Evolutionary conservation across 2,888 invertebrate genomes (phyloP), one percentile per base, ranked within the genome.

Genomic region (Microplitis deprimator): DNA sequence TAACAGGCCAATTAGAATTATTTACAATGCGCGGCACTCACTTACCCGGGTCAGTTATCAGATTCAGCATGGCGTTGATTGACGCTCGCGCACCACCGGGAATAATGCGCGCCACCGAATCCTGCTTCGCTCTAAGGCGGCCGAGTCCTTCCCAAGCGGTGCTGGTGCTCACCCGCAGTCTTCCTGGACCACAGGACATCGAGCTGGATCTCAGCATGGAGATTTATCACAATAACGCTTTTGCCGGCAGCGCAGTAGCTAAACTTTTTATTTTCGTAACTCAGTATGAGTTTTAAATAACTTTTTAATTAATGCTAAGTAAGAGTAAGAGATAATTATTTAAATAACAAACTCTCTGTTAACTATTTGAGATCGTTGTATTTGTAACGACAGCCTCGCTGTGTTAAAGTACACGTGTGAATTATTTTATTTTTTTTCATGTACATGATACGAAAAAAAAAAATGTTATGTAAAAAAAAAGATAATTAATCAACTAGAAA

Each of bases 141-240:
- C 89, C 90, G 4, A 81, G 84, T 7, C 91, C 92, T 10, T 93
- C 95, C 81, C 94, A 95, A 87, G 96, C 95, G 0, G 93, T 95
- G 3, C 92, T 97, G n/a, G 93, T 94, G 0, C 89, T 98, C 62
- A 93, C 94, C 7, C 92, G 92, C 77, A 92, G 94, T 0, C 92
- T 98, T 1, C 92, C 93, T 80, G 98, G 98, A 0, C 97, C 98
- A 0, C 98, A 98, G 88, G 97, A 97, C 85, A 94, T 98, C 81
- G 96, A 97, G 84, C 90, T 98, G 50, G 95, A 96, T 84, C 91
- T 98, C 40, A 94, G 93, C 80, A 97, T 98, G 97, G 95, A 96
- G 76, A 91, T 97, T 1, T 95, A 94, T 87, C 93, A 93, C 78
- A 92, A 93, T 69, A 93, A 94, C 5, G 92, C 92, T 72, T 96